Evolutionary conservation across 2,113 vertebrate species (phyloP), one percentile per base, ranked within the genome.

Genomic region (Calidris pygmaea): DNA sequence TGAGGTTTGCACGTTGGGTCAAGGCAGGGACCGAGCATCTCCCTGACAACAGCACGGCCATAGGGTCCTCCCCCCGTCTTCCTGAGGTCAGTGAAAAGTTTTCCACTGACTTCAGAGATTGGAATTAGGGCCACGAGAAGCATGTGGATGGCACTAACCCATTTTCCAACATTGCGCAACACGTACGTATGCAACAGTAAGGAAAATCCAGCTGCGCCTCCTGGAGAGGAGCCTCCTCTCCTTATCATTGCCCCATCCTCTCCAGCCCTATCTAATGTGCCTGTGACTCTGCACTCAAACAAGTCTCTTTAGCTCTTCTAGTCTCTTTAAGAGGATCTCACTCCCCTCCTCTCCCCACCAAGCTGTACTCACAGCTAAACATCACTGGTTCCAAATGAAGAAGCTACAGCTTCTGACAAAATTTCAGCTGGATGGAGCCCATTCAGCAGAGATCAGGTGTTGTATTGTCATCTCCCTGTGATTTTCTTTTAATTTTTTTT

Each of bases 151-250:
- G 66, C 22, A 52, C 23, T 15, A 2, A 45, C 60, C 60, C 73
- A 1, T 74, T 83, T 89, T 77, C 19, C 41, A 39, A 22, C 12
- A 1, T 59, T 89, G 65, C 70, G 53, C 77, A 50, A 58, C 6
- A 1, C 0, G 27, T 12, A 4, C 7, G 37, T 19, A 8, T 9
- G 43, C 18, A 52, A 23, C 1, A 13, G 19, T 3, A 22, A 72
- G 48, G 5, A 50, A 72, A 82, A 37, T 30, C 41, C 76, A 27
- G 15, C 50, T 60, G 32, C 29, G 7, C 17, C 39, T 43, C 59
- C 19, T 39, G 60, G 11, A 41, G 58, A 86, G 39, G 65, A 59
- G 37, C 43, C 50, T 56, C 43, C 7, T 53, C 52, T n/a, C 43
- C 30, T 37, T 19, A 8, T 21, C 5, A 0, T 16, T 24, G 22